A percentile compares a stretch with the other conserved stretches of the same genome.
phyloP scores from a whole-genome alignment of 2,113 vertebrate species.

The Microtus pennsylvanicus region DNA sequence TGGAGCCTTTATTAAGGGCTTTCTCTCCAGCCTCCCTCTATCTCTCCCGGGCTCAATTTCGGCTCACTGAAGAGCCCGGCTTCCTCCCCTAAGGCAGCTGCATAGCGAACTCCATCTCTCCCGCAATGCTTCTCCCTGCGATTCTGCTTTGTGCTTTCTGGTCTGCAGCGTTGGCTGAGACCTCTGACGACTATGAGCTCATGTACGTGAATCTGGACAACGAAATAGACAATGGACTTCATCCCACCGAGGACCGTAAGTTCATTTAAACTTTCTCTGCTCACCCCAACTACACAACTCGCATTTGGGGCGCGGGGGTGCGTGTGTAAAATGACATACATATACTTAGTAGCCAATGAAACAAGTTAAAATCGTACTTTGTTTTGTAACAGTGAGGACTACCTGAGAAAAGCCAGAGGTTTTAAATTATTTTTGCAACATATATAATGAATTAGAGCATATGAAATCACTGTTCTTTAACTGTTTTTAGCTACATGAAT shows the following conservation, averaged over 20 bases:
- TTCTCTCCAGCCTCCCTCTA: neutral
- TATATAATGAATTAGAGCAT: neutral
- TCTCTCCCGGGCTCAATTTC: slow-evolving; percentile 37
- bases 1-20: slow-evolving; percentile 85
- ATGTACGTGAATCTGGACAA: slow-evolving; percentile 88
- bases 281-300: neutral
- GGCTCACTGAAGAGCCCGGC: neutral
- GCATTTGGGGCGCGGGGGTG: neutral
- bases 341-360: neutral
- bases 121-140: slow-evolving; percentile 82
- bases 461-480: neutral
- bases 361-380: neutral
- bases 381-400: slow-evolving; percentile 23
- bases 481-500: neutral
- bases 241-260: slow-evolving; percentile 88
- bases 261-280: slow-evolving; percentile 32
- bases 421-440: neutral
- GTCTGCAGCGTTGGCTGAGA: slow-evolving; percentile 72
- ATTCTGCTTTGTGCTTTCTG: slow-evolving; percentile 85
- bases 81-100: neutral
- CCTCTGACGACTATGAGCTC: slow-evolving; percentile 87
- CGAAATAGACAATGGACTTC: slow-evolving; percentile 89
- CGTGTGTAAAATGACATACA: neutral
- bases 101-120: slow-evolving; percentile 48
- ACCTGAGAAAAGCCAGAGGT: neutral